Percentiles rank a stretch among this genome's conserved stretches.
phyloP scores from a whole-genome alignment of 2,113 vertebrate genomes.

The Amblyopsis rosae region DNA sequence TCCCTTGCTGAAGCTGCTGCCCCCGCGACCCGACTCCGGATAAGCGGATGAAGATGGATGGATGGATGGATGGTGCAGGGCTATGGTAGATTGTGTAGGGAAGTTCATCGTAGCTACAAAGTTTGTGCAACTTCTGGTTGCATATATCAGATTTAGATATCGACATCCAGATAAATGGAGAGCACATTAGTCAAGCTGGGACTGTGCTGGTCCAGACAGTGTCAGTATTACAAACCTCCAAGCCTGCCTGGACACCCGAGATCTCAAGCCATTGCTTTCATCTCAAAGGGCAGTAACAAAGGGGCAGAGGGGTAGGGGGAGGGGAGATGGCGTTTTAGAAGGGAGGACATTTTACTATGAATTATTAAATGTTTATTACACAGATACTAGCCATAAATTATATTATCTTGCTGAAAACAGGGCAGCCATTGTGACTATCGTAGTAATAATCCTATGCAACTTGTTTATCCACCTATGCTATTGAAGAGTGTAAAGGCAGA shows the following conservation, averaged over 20 bases:
- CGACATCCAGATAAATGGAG: slow-evolving; percentile 1
- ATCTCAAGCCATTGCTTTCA: slow-evolving; percentile 61
- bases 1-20: no score
- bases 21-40: no score
- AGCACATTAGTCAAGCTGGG: slow-evolving; percentile 11
- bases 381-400: neutral
- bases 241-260: slow-evolving; percentile 59
- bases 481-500: neutral
- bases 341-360: slow-evolving; percentile 11
- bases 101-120: neutral
- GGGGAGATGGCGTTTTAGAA: neutral
- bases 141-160: neutral
- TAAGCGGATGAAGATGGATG: no score
- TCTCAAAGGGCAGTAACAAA: slow-evolving; percentile 50
- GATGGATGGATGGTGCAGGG: no score
- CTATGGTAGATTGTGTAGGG: neutral
- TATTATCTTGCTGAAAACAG: neutral
- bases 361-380: slow-evolving; percentile 54
- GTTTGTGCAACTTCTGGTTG: neutral
- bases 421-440: neutral
- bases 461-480: neutral
- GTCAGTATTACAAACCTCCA: slow-evolving; percentile 11
- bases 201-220: neutral
- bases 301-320: slow-evolving; percentile 21
- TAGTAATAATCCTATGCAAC: neutral